phyloP scores from a whole-genome alignment of 2,888 invertebrate species.

The Tholera decimalis region DNA sequence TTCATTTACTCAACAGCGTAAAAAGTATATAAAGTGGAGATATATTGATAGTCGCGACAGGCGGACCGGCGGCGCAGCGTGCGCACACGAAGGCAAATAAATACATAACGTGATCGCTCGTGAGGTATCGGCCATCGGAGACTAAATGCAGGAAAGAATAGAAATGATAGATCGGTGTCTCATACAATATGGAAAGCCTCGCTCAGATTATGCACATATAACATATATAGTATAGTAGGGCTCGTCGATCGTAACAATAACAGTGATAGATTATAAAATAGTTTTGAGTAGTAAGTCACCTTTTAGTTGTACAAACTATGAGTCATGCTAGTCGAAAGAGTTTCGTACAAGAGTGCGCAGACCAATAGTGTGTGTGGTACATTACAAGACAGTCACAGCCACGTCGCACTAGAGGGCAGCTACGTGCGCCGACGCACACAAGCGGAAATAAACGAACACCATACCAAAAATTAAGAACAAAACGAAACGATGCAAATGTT shows the following conservation, averaged over 20 bases:
- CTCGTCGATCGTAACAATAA: slow-evolving; percentile 76
- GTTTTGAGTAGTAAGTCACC: slow-evolving; percentile 95
- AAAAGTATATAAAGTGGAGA: slow-evolving; percentile 65
- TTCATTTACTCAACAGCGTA: slow-evolving; percentile 83
- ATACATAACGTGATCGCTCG: slow-evolving; percentile 81
- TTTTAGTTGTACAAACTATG: slow-evolving; percentile 82
- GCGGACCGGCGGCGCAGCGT: slow-evolving; percentile 32
- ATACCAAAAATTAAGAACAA: slow-evolving; percentile 74
- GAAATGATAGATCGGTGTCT: slow-evolving; percentile 75
- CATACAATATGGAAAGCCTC: slow-evolving; percentile 86
- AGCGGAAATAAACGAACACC: slow-evolving; percentile 67
- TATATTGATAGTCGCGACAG: slow-evolving; percentile 26
- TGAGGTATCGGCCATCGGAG: slow-evolving; percentile 72
- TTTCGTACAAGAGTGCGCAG: slow-evolving; percentile 65
- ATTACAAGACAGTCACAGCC: slow-evolving; percentile 88
- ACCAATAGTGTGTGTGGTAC: slow-evolving; percentile 66
- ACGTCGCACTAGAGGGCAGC: slow-evolving; percentile 80
- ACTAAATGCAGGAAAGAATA: slow-evolving; percentile 67
- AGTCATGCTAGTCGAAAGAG: slow-evolving; percentile 82
- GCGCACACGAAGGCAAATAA: slow-evolving; percentile 78
- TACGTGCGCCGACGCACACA: slow-evolving; percentile 62
- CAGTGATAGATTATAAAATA: slow-evolving; percentile 84
- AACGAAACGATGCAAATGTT: slow-evolving; percentile 83
- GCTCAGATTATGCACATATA: slow-evolving; percentile 82
- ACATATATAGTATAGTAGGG: slow-evolving; percentile 67